Base-by-base conservation (phyloP, 2,888 invertebrate genomes). In the Brachyptera risi region DNA sequence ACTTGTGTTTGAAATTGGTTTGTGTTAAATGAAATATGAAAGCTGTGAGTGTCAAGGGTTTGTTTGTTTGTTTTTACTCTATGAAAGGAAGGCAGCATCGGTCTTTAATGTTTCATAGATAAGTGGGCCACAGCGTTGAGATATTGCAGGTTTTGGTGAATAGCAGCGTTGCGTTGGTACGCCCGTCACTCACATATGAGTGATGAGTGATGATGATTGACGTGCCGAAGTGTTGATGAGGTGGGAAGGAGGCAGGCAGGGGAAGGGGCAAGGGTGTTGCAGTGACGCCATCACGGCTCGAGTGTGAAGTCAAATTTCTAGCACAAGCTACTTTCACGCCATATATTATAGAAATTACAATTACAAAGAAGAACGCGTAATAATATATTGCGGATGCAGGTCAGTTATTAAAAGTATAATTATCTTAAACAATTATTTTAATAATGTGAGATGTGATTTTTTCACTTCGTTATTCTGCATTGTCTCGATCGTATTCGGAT, bases 141-240 rank as follows among this genome's bases (percentile, higher is more conserved):
- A 47, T 47, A 19, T 21, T 9, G 47, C 47, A 47, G 19, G 47
- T 24, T 21, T 21, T 7, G 9, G 21, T 2, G 24, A 24, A 24
- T 23, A 24, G 24, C 21, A 47, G 47, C 24, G 47, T 23, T 19
- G 47, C 23, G 7, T 47, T 24, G 21, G n/a, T 24, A 24, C 3
- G 47, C 37, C 54, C 37, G 54, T 54, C 54, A 54, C 35, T 54
- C 35, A 47, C 19, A 21, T 13, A 19, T 35, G 54, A 54, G 37
- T 54, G 54, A 54, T 54, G 54, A n/a, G n/a, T n/a, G n/a, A n/a
- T 23, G 54, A 54, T 54, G 54, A 54, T 54, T 54, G 54, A 54
- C 54, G 35, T 31, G 31, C 11, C 7, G 31, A 31, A n/a, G n/a
- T n/a, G n/a, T n/a, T 31, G 31, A 31, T 31, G 11, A 7, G 11